Base-by-base conservation (phyloP, 2,888 invertebrate genomes). In the Diarsia brunnea region DNA sequence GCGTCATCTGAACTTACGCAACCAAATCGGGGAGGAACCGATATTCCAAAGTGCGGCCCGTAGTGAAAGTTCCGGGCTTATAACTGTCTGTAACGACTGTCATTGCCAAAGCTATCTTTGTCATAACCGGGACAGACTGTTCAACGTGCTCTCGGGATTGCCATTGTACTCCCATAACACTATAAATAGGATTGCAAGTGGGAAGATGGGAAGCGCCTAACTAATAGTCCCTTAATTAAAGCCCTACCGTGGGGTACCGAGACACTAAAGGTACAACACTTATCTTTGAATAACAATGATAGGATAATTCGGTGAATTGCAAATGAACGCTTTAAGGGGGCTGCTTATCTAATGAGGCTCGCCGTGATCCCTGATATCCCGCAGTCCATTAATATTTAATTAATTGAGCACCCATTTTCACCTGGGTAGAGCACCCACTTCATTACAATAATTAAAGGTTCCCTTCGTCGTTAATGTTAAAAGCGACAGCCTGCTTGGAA, bases 391-490 rank as follows among this genome's bases (percentile, higher is more conserved):
- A 24, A 79, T 79, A 82, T 80, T 80, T 77, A 77, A 83, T 83
- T 83, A 82, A 82, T 82, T 72, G 68, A 77, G 69, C 65, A 77
- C 69, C 73, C 73, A 83, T 83, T 80, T 77, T 73, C 83, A 83
- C 80, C 77, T 73, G 68, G 49, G 60, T 47, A 55, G 55, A 83
- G 77, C 49, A 58, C 49, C 61, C 65, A 67, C 68, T 80, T 77
- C 49, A 78, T 82, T 73, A 71, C 51, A 76, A 76, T 78, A 81
- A 82, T 82, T 73, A 49, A 16, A 71, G 38, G 61, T 51, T 55
- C 69, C 73, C 64, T 31, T 45, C 27, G 72, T 49, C 7, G 63
- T 64, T 49, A 63, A 58, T 73, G 63, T 78, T 78, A 24, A 53
- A 55, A 43, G 49, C 19, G 45, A 27, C 16, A 45, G 51, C 27